Evolutionary conservation across 2,888 invertebrate species (phyloP).

Genomic region (Machimus rusticus): DNA sequence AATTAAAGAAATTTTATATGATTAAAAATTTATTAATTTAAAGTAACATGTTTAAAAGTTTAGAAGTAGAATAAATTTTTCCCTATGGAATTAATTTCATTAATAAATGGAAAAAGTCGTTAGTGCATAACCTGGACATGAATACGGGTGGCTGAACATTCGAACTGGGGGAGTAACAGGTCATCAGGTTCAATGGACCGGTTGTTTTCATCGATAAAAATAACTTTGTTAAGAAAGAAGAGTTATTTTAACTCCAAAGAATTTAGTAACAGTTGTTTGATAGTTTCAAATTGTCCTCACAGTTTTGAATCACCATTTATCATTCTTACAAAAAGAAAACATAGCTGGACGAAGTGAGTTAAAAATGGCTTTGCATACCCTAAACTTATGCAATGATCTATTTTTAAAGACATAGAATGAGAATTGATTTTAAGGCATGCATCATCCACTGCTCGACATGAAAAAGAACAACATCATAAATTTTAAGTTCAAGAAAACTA

Average conservation of each 20-base stretch:
- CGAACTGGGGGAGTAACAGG: not conserved
- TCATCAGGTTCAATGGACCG: not conserved
- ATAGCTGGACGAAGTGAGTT: not conserved
- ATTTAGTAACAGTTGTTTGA: not conserved
- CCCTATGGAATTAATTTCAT: not conserved
- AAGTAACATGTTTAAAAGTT: not conserved
- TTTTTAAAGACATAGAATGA: not conserved
- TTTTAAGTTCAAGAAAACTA: not conserved
- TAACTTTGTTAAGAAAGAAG: not conserved
- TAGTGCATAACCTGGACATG: not conserved
- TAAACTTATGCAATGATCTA: not conserved
- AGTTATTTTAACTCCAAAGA: not conserved
- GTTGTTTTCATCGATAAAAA: not conserved
- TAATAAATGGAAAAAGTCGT: not conserved
- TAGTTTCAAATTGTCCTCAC: not conserved
- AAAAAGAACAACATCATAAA: constrained; percentile 3
- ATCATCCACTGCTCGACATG: not conserved
- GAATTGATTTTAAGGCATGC: not conserved
- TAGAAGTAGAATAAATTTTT: not conserved
- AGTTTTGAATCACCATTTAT: not conserved
- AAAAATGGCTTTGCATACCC: not conserved
- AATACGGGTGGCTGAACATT: not conserved
- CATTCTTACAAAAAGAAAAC: not conserved
- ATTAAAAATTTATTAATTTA: not conserved
- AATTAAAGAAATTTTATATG: not conserved